Base-by-base conservation (phyloP, 92 coral and sea anemone genomes). In the Anthopleura xanthogrammica region DNA sequence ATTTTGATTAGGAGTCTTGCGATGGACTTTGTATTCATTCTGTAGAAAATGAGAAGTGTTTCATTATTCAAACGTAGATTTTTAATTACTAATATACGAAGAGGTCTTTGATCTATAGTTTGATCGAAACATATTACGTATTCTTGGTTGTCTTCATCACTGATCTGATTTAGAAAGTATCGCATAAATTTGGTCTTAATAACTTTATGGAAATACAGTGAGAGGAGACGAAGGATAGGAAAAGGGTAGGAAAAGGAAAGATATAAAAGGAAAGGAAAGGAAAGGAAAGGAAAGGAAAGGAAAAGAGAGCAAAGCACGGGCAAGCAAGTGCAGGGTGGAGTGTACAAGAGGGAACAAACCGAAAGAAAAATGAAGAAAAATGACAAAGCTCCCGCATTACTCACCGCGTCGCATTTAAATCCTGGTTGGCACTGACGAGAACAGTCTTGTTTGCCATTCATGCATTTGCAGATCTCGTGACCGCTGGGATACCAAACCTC, bases 401-500 rank as follows among this genome's bases (percentile, higher is more conserved):
- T 85, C 58, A 89, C 92, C 17, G 86, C 86, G 10, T 82, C 77
- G 70, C 92, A 89, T 12, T 84, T 82, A 65, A 89, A 89, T 72
- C 80, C 70, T 14, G 79, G 77, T 55, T 86, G 92, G 55, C 92
- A 89, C 5, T 84, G 68, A 52, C 90, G 83, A 62, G 84, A 85
- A 50, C 92, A 89, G 70, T 89, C 87, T 80, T 89, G 92, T 22
- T 79, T 86, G 13, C 90, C 92, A 16, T 89, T 86, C 57, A 70
- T 86, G 65, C 92, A 89, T 70, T 83, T 89, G 58, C 92, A 89
- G 72, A 89, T 89, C 76, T 89, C 92, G 65, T 89, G 92, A 24
- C 60, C 76, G 52, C 92, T 89, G 16, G 92, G 92, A 64, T 83
- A 72, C 92, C 92, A 89, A 13, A 89, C 77, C 78, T 86, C 90